Base-by-base conservation (phyloP, 2,113 vertebrate species). In the Hoplias malabaricus region DNA sequence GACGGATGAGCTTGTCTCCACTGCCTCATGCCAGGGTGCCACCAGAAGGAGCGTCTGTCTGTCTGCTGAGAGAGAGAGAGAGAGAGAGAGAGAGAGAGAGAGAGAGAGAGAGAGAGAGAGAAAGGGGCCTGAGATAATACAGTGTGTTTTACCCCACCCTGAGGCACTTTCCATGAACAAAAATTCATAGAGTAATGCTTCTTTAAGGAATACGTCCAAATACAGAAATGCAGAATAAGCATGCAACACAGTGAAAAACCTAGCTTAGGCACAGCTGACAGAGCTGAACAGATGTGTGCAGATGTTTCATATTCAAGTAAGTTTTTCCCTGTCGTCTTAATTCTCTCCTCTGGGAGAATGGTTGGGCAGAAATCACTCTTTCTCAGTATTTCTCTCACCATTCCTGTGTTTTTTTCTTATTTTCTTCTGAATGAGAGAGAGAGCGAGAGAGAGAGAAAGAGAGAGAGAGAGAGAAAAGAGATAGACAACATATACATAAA, bases 41-140 rank as follows among this genome's bases (percentile, higher is more conserved):
- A 90, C 88, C 89, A 86, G 84, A 82, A 85, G 86, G 86, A 92
- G 89, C 88, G 90, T 90, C 90, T 90, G 90, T 85, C 85, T 92
- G 91, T 91, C 91, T 92, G 88, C 84, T 73, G 81, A 83, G 83
- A 70, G n/a, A 72, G 50, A 76, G 42, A 48, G 65, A 71, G 33
- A 69, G 78, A 77, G 33, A 66, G 74, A 43, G 69, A 38, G 74
- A 66, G 62, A n/a, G 67, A 36, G 61, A 25, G 71, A 34, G 48
- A n/a, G 2, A 19, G 69, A 73, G 61, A 46, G 69, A 66, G 38
- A 74, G 53, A n/a, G n/a, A n/a, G n/a, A n/a, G n/a, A n/a, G n/a
- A n/a, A n/a, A 75, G 69, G 75, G 70, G 77, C 62, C 48, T 23
- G 36, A 50, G 75, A 80, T 74, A 70, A 63, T 80, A 71, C 67